Conservation (phyloP, 2,797 vertebrate genomes). For the Tokudaia tokunoshimensis region DNA sequence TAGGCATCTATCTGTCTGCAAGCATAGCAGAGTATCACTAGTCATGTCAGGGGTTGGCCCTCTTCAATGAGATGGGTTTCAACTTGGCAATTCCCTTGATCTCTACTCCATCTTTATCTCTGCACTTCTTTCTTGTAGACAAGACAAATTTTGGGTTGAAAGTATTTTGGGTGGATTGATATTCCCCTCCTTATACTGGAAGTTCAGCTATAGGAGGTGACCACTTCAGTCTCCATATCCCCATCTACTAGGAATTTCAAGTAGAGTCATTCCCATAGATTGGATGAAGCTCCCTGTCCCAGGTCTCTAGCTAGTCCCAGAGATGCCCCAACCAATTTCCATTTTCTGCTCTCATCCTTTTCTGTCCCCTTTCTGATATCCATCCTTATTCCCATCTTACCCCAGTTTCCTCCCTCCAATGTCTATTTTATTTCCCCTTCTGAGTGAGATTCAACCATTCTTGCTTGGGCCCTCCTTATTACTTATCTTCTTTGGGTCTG, state of each 20-base stretch:
- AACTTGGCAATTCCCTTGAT: background rate
- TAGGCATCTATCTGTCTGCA: background rate
- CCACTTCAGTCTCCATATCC: background rate
- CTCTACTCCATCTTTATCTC: background rate
- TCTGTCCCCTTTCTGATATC: background rate
- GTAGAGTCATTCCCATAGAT: background rate
- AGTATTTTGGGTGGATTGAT: background rate
- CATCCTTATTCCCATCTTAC: background rate
- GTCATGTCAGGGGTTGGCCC: background rate
- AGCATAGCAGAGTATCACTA: background rate
- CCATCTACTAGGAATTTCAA: background rate
- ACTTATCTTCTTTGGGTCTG: too few relatives aligned
- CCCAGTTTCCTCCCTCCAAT: background rate
- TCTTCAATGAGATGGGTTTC: background rate
- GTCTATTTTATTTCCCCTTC: background rate
- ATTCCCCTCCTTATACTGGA: background rate
- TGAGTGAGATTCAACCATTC: background rate
- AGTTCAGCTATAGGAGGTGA: background rate
- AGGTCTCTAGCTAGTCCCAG: background rate
- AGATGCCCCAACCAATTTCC: background rate
- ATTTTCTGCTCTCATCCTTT: background rate
- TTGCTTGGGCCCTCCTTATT: background rate
- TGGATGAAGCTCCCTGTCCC: background rate
- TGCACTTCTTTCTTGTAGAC: background rate
- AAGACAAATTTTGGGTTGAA: background rate